phyloP scores from a whole-genome alignment of 2,797 vertebrate species.

The Mastacembelus armatus region DNA sequence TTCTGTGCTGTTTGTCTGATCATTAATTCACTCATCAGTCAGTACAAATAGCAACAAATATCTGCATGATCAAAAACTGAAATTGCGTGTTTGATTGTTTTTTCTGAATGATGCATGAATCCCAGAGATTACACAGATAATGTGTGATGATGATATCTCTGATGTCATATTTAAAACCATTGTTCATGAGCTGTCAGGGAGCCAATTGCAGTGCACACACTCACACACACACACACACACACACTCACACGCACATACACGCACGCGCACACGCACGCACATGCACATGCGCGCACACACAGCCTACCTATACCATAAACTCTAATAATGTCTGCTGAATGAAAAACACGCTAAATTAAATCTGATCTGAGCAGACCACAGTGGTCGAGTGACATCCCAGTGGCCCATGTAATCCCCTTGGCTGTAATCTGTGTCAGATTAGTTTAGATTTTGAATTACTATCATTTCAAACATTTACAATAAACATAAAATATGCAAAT shows the following conservation, averaged over 20 bases:
- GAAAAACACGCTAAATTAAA: constrained; percentile 32
- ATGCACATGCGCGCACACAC: too few relatives aligned
- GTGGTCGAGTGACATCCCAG: constrained; percentile 64
- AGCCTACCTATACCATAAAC: constrained; percentile 14
- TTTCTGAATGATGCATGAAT: constrained; percentile 69
- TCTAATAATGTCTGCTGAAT: constrained; percentile 42
- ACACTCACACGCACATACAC: too few relatives aligned
- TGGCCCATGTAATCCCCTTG: constrained; percentile 75
- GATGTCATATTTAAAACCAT: constrained; percentile 69
- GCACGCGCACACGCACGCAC: too few relatives aligned
- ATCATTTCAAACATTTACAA: constrained; percentile 65
- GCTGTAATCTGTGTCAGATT: constrained; percentile 82
- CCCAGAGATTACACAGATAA: constrained; percentile 57
- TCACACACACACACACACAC: too few relatives aligned
- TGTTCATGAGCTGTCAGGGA: constrained; percentile 36
- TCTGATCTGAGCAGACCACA: constrained; percentile 38
- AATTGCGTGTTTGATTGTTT: constrained; percentile 30
- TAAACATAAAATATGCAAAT: too few relatives aligned
- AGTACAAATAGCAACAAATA: constrained; percentile 17
- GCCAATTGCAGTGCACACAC: constrained; percentile 52
- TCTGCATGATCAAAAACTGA: constrained; percentile 22
- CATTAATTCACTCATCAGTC: constrained; percentile 14
- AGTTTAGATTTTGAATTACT: constrained; percentile 73
- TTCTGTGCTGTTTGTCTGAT: background rate
- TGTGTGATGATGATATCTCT: constrained; percentile 57